Conservation (phyloP, 2,888 invertebrate genomes). For the Tenodera sinensis region DNA sequence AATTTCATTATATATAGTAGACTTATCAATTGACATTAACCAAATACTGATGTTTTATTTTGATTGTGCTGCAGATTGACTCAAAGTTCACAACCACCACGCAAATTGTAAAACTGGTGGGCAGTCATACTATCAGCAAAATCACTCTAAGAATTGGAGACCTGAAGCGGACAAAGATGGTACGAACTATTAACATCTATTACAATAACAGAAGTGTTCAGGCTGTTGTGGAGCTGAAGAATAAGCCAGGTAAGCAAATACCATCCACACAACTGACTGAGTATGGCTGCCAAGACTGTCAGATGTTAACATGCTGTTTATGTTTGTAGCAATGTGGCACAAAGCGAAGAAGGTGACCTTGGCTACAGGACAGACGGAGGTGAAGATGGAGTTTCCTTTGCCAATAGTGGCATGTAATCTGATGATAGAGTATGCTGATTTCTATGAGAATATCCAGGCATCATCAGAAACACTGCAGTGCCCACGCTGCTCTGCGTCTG, state of each 20-base stretch:
- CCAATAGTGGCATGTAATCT: slow-evolving; percentile 97
- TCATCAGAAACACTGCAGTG: slow-evolving; percentile 93
- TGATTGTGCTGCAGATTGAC: slow-evolving; percentile 60
- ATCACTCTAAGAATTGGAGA: slow-evolving; percentile 91
- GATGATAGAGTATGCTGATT: slow-evolving; percentile 97
- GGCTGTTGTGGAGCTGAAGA: slow-evolving; percentile 95
- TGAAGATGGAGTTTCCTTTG: slow-evolving; percentile 93
- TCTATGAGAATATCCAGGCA: slow-evolving; percentile 92
- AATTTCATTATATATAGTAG: too few relatives aligned
- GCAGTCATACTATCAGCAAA: slow-evolving; percentile 92
- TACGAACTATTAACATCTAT: slow-evolving; percentile 90
- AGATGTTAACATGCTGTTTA: background rate
- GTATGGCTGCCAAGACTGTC: background rate
- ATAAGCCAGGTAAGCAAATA: slow-evolving; percentile 65
- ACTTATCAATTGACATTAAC: background rate
- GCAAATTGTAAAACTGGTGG: slow-evolving; percentile 93
- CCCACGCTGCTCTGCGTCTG: slow-evolving; percentile 93
- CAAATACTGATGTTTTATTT: background rate
- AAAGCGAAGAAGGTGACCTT: slow-evolving; percentile 90
- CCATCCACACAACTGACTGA: background rate
- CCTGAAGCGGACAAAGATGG: slow-evolving; percentile 95
- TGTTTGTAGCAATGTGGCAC: slow-evolving; percentile 78
- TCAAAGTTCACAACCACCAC: slow-evolving; percentile 97
- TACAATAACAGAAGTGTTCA: slow-evolving; percentile 95
- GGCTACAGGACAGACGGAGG: slow-evolving; percentile 89